Evolutionary conservation across 2,113 vertebrate genomes (phyloP).

Genomic region (Eleginops maclovinus): DNA sequence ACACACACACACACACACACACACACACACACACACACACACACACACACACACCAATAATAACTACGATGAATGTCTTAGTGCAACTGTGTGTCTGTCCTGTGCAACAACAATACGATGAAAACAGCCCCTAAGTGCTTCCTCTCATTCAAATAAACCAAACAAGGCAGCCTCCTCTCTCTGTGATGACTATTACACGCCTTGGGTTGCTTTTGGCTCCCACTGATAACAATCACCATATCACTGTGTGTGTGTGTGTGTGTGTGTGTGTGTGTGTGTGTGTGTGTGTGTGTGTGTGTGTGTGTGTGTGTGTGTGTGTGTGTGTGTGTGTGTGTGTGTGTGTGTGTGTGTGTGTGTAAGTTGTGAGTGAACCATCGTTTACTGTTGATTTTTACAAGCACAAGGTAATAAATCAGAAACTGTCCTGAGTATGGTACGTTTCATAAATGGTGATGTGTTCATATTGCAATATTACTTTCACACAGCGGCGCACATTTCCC

Average conservation of each 20-base stretch:
- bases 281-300: neutral
- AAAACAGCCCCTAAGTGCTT: slow-evolving; percentile 84
- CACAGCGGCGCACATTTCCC: slow-evolving; percentile 11
- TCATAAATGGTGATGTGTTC: neutral
- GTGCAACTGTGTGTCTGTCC: slow-evolving; percentile 66
- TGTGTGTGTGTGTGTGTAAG: neutral
- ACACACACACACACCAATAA: slow-evolving; percentile 24
- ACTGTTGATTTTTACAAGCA: slow-evolving; percentile 16
- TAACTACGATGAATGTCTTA: slow-evolving; percentile 35
- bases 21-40: slow-evolving; percentile 30
- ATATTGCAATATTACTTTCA: slow-evolving; percentile 15
- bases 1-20: slow-evolving; percentile 27
- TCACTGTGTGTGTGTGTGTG: slow-evolving; percentile 11
- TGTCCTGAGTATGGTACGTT: neutral
- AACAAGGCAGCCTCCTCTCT: slow-evolving; percentile 72
- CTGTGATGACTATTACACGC: slow-evolving; percentile 67
- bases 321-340: neutral
- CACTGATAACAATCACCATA: slow-evolving; percentile 71
- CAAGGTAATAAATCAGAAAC: slow-evolving; percentile 17
- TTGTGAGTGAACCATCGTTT: slow-evolving; percentile 22
- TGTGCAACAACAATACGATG: slow-evolving; percentile 79
- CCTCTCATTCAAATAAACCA: slow-evolving; percentile 84
- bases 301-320: neutral
- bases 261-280: slow-evolving; percentile 16
- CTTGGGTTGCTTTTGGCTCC: slow-evolving; percentile 52